These are phyloP conservation scores for Cyprinodon brontotheroides DNA, from an alignment of 2,113 vertebrate genomes.

Conservation along the genomic window DNA sequence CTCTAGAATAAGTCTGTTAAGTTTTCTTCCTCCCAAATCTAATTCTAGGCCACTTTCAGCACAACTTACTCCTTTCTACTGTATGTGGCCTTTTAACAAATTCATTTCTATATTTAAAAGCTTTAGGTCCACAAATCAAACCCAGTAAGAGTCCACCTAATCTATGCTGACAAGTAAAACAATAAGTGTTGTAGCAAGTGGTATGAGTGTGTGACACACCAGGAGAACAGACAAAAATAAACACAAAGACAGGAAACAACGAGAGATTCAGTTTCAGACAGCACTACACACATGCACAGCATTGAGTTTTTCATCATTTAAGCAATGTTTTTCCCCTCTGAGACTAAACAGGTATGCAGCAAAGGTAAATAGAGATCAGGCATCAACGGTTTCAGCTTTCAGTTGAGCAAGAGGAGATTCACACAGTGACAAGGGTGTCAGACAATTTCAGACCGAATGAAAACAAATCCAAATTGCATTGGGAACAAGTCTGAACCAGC, in stretches of 20 bases:
- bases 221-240: slow-evolving; percentile 59
- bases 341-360: slow-evolving; percentile 34
- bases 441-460: not conserved
- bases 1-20: not conserved
- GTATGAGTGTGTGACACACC: slow-evolving; percentile 18
- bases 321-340: slow-evolving; percentile 15
- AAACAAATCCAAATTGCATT: not conserved
- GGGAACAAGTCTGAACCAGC: not conserved
- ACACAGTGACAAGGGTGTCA: not conserved
- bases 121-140: slow-evolving; percentile 53
- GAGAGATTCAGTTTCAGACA: slow-evolving; percentile 40
- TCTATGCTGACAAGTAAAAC: slow-evolving; percentile 63
- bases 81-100: slow-evolving; percentile 4
- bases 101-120: slow-evolving; percentile 49
- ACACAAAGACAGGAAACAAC: slow-evolving; percentile 63
- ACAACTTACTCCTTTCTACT: not conserved
- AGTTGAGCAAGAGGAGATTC: slow-evolving; percentile 1
- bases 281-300: slow-evolving; percentile 27
- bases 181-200: slow-evolving; percentile 54
- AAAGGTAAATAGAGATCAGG: not conserved
- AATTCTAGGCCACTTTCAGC: not conserved
- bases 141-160: slow-evolving; percentile 48
- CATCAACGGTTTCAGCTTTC: slow-evolving; percentile 5
- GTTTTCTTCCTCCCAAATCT: not conserved
- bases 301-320: slow-evolving; percentile 34